Percentiles rank a stretch among this genome's conserved stretches.
phyloP scores from a whole-genome alignment of 2,797 vertebrate species.

The Lepidocolaptes lacrymiger region DNA sequence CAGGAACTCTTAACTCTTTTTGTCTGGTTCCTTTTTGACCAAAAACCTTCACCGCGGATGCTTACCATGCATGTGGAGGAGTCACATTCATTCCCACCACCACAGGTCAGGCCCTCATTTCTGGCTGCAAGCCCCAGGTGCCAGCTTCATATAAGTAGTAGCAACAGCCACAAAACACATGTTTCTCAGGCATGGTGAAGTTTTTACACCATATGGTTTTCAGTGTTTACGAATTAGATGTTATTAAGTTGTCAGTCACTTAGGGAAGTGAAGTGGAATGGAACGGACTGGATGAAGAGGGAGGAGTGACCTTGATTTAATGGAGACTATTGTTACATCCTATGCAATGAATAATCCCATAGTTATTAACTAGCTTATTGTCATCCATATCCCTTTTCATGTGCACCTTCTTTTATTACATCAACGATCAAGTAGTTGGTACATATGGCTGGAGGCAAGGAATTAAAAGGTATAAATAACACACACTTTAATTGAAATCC shows the following conservation, averaged over 20 bases:
- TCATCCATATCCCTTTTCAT: not conserved
- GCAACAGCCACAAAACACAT: not conserved
- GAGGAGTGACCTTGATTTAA: conserved; percentile 16
- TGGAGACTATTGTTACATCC: not conserved
- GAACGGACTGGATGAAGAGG: not conserved
- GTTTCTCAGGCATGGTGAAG: not conserved
- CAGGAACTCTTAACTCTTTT: not conserved
- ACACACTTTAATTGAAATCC: conserved; percentile 38
- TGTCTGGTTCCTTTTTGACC: not conserved
- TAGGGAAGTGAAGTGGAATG: not conserved
- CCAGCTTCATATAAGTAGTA: not conserved
- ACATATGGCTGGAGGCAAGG: not conserved
- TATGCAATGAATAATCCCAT: not conserved
- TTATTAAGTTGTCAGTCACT: not conserved
- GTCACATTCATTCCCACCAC: not conserved
- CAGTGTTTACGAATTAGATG: not conserved
- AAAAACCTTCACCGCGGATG: rapidly evolving
- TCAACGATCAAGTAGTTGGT: not conserved
- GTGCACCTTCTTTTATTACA: not conserved
- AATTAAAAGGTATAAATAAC: conserved; percentile 58
- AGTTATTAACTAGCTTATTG: not conserved
- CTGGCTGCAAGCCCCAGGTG: not conserved
- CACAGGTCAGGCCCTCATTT: rapidly evolving
- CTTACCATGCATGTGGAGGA: not conserved
- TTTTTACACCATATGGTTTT: not conserved